phyloP scores from a whole-genome alignment of 2,888 invertebrate genomes.

The Julus scanicus region DNA sequence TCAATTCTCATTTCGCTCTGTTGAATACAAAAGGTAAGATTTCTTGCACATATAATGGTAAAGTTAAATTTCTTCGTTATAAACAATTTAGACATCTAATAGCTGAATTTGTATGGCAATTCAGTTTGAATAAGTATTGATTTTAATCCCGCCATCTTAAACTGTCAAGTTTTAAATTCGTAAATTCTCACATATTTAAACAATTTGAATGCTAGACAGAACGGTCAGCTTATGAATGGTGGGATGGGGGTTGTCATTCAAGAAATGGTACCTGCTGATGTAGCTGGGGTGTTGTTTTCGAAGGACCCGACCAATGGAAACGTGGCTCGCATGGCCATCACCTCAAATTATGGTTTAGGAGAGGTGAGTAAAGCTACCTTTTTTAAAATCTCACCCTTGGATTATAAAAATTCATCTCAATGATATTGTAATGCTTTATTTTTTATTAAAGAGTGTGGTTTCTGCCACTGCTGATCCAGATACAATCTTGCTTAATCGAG shows the following conservation, averaged over 20 bases:
- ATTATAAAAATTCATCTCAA: background rate
- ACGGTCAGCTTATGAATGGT: slow-evolving; percentile 76
- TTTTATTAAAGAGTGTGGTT: slow-evolving; percentile 49
- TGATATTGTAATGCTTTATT: too few species aligned
- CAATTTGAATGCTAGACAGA: slow-evolving; percentile 70
- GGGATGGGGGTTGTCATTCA: slow-evolving; percentile 86
- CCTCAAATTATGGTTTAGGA: background rate
- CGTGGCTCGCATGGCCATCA: slow-evolving; percentile 68
- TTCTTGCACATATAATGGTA: background rate
- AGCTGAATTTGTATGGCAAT: too few species aligned
- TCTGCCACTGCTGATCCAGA: slow-evolving; percentile 55
- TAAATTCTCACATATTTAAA: background rate
- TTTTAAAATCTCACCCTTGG: background rate
- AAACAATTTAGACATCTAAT: too few species aligned
- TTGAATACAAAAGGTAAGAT: slow-evolving; percentile 79
- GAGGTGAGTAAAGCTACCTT: background rate
- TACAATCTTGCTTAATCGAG: slow-evolving; percentile 14
- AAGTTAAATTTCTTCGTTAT: too few species aligned
- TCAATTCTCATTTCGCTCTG: slow-evolving; percentile 79
- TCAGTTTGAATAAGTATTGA: too few species aligned
- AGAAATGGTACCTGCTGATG: slow-evolving; percentile 76
- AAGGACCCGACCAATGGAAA: slow-evolving; percentile 79
- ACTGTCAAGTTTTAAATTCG: too few species aligned
- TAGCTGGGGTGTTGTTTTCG: slow-evolving; percentile 82
- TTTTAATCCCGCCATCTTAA: too few species aligned